Evolutionary conservation across 2,113 vertebrate species (phyloP), one percentile per base, ranked within the genome.

Genomic region (Lipophrys pholis): DNA sequence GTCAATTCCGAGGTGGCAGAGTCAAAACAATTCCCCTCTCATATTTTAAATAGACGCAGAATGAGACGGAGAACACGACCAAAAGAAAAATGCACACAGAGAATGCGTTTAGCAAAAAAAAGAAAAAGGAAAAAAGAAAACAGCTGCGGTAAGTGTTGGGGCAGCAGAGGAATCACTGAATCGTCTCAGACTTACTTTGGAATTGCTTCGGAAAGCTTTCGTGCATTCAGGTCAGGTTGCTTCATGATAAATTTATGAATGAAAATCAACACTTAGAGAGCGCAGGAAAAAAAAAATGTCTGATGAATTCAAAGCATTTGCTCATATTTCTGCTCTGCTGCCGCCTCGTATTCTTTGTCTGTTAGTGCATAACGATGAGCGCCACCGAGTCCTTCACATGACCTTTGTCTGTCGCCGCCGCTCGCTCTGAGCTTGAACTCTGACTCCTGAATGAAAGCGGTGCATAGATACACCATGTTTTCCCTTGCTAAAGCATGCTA

Each of bases 181-280:
- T 73, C 75, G 17, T 66, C 43, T 40, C 57, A 71, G 60, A 42
- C 55, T 70, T 77, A 49, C 35, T 69, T 57, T 72, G 56, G 70
- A 54, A 75, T 61, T 12, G 11, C 39, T 61, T 38, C 12, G 5
- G 36, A 69, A 41, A 64, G 58, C 15, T 38, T 54, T 56, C 11
- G 1, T 72, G 38, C 66, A 75, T 80, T 84, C 69, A 73, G 67
- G 63, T 85, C 68, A 85, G 56, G 30, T 16, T 4, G 52, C 43
- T 66, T 72, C 68, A 84, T 84, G 65, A 82, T 81, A 63, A 75
- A 84, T 82, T 80, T 38, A 84, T 84, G 69, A 88, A 74, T 69
- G 45, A 69, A 85, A 83, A 77, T 73, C 78, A 77, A 72, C 49
- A 68, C 58, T 75, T 30, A 30, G 21, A 30, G 21, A 30, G 4